A percentile compares a stretch with the other conserved stretches of the same genome.
Conservation (phyloP, 2,797 vertebrate genomes). For the Hyperoplus lanceolatus region DNA sequence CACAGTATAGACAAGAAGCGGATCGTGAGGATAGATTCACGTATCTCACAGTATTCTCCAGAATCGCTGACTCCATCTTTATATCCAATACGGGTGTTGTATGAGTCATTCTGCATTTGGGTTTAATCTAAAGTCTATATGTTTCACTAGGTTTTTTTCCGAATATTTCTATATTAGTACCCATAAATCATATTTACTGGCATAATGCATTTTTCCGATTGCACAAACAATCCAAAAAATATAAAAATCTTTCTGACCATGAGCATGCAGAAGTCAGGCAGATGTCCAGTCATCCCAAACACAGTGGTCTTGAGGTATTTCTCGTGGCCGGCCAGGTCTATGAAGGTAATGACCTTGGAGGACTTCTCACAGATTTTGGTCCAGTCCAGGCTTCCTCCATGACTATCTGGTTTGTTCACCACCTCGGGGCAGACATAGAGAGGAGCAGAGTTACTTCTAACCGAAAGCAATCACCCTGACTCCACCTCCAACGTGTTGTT, state of each 20-base stretch:
- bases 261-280: conserved; percentile 99
- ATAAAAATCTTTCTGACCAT: conserved; percentile 88
- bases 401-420: conserved; percentile 97
- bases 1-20: no score
- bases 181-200: not conserved
- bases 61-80: no score
- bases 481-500: not conserved
- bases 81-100: no score
- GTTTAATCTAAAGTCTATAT: not conserved
- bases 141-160: not conserved
- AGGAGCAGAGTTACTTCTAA: not conserved
- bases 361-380: conserved; percentile 99
- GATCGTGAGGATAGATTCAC: no score
- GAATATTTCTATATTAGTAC: not conserved
- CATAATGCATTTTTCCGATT: not conserved
- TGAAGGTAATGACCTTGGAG: conserved; percentile 98
- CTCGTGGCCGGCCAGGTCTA: conserved; percentile 96
- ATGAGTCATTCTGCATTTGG: not conserved
- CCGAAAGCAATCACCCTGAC: not conserved
- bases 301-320: conserved; percentile 99
- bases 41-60: no score
- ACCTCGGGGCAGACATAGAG: conserved; percentile 73
- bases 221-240: no score
- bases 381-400: conserved; percentile 96
- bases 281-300: conserved; percentile 97